Conservation (phyloP, 2,113 vertebrate species). For the Mastomys coucha region DNA sequence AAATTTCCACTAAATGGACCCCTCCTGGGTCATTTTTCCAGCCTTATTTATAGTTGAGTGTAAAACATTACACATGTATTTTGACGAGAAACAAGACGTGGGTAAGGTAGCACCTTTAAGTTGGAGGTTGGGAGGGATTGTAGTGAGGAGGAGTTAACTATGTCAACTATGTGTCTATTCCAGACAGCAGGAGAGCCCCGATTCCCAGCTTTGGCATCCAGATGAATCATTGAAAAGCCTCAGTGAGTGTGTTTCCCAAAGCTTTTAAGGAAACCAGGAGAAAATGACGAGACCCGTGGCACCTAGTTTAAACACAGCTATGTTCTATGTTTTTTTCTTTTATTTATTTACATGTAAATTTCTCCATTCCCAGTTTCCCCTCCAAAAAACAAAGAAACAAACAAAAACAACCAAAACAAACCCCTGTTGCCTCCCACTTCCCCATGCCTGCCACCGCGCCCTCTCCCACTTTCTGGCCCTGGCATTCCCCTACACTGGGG, state of each 20-base stretch:
- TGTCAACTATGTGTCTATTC: not conserved
- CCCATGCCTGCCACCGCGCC: too few relatives aligned
- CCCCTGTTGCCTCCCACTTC: too few relatives aligned
- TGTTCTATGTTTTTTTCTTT: not conserved
- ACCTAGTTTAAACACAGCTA: not conserved
- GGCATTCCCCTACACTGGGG: too few relatives aligned
- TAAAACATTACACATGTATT: not conserved
- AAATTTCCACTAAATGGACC: not conserved
- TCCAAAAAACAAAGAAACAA: too few relatives aligned
- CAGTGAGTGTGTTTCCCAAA: not conserved
- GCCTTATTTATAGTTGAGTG: not conserved
- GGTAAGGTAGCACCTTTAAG: not conserved
- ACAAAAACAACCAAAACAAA: too few relatives aligned
- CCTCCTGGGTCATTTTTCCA: not conserved
- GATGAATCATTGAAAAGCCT: not conserved
- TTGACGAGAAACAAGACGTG: not conserved
- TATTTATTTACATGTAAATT: too few relatives aligned
- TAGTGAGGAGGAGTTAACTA: not conserved
- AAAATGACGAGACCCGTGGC: not conserved
- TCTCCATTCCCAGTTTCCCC: too few relatives aligned
- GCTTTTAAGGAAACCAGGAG: not conserved
- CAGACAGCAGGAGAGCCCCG: not conserved
- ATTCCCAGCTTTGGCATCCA: not conserved
- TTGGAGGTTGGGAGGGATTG: not conserved
- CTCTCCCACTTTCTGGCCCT: too few relatives aligned